Percentiles rank a stretch among this genome's conserved stretches.
phyloP scores from a whole-genome alignment of 1,140 invertebrate species.

The Ceratosolen fusciceps region DNA sequence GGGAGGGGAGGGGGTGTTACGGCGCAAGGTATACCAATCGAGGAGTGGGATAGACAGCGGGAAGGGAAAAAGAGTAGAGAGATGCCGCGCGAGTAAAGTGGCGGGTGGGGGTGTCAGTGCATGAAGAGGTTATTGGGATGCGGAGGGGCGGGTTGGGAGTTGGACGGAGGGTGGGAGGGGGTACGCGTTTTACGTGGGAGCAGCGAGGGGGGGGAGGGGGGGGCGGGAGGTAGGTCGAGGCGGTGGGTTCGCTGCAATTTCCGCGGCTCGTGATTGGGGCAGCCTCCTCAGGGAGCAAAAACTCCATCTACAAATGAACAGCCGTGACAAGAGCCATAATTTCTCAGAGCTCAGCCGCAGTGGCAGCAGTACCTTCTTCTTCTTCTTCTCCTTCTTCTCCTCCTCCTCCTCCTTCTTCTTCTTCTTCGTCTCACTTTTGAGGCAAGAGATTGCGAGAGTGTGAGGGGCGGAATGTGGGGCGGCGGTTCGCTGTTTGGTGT shows the following conservation, averaged over 20 bases:
- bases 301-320: slow-evolving; percentile 83
- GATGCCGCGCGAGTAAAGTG: background rate
- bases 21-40: no score
- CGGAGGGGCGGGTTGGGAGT: slow-evolving; percentile 12
- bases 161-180: slow-evolving; percentile 39
- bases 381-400: no score
- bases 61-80: slow-evolving; percentile 25
- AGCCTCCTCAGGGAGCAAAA: slow-evolving; percentile 78
- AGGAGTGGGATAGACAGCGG: slow-evolving; percentile 42
- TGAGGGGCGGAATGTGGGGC: no score
- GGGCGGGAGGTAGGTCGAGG: slow-evolving; percentile 44
- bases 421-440: slow-evolving; percentile 53
- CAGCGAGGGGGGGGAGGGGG: slow-evolving; percentile 34
- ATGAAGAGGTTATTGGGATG: slow-evolving; percentile 1
- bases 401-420: slow-evolving; percentile 58
- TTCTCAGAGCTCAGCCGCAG: slow-evolving; percentile 68
- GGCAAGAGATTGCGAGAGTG: slow-evolving; percentile 23
- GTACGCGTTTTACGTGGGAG: slow-evolving; percentile 44
- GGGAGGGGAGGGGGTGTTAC: background rate
- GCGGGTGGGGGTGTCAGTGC: background rate
- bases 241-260: slow-evolving; percentile 73
- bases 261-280: slow-evolving; percentile 80
- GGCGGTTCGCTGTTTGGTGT: no score
- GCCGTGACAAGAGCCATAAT: slow-evolving; percentile 82
- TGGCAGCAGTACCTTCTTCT: slow-evolving; percentile 54